Conservation (phyloP, 2,888 invertebrate species). For the Eretmocerus hayati region DNA sequence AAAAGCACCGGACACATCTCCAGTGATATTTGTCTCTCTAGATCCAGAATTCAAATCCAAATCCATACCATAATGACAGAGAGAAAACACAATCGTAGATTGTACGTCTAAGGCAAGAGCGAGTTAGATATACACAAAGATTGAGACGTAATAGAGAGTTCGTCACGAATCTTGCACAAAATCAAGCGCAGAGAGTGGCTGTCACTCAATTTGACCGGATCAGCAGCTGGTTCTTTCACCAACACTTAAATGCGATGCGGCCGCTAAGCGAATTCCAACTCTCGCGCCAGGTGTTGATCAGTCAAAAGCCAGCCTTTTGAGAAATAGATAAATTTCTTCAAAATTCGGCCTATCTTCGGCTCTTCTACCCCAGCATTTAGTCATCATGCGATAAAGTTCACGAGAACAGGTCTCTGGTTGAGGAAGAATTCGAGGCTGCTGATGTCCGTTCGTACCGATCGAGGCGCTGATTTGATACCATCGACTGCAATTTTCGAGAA, state of each 20-base stretch:
- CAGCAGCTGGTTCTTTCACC: too few relatives aligned
- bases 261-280: not conserved
- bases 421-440: slow-evolving; percentile 51
- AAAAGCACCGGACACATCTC: too few relatives aligned
- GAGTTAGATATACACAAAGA: too few relatives aligned
- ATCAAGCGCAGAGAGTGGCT: too few relatives aligned
- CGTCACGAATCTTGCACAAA: too few relatives aligned
- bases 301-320: slow-evolving; percentile 46
- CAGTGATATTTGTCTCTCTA: too few relatives aligned
- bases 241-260: too few relatives aligned
- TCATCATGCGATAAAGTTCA: slow-evolving; percentile 86
- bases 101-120: not conserved
- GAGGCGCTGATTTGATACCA: slow-evolving; percentile 53
- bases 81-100: not conserved
- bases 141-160: not conserved
- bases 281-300: slow-evolving; percentile 16
- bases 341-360: slow-evolving; percentile 77
- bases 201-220: too few relatives aligned
- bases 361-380: slow-evolving; percentile 83
- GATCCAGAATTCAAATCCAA: too few relatives aligned
- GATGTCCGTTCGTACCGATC: slow-evolving; percentile 26
- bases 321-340: slow-evolving; percentile 79
- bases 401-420: slow-evolving; percentile 68
- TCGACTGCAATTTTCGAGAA: slow-evolving; percentile 66
- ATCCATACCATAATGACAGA: slow-evolving; percentile 1